Evolutionary conservation across 2,797 vertebrate species (phyloP).

Genomic region (Dallia pectoralis): DNA sequence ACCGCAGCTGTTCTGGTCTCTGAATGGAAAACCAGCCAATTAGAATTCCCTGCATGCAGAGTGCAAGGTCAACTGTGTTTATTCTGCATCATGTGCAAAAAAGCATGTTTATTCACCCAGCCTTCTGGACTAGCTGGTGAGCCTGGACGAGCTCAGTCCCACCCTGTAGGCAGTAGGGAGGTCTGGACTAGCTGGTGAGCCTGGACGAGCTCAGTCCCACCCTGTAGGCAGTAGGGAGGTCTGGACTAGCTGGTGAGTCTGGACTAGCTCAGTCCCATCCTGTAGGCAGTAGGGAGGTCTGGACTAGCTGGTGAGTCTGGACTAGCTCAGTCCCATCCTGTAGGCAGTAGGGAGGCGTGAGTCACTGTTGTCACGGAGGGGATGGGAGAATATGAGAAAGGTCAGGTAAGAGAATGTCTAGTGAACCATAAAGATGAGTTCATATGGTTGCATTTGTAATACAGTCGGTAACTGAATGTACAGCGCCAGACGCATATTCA

Average conservation of each 20-base stretch:
- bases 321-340: not conserved
- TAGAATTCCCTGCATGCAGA: slow-evolving; percentile 15
- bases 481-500: not conserved
- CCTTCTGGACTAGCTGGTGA: not conserved
- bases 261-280: not conserved
- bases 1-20: too few relatives aligned
- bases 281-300: too few relatives aligned
- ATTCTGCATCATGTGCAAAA: slow-evolving; percentile 21
- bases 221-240: slow-evolving; percentile 24
- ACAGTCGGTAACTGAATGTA: not conserved
- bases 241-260: not conserved
- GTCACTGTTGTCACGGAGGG: slow-evolving; percentile 61
- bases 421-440: slow-evolving; percentile 31
- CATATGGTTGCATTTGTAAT: not conserved
- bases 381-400: slow-evolving; percentile 26
- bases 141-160: not conserved
- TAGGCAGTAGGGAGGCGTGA: slow-evolving; percentile 45
- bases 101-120: not conserved
- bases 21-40: slow-evolving; percentile 17
- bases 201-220: not conserved
- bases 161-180: slow-evolving; percentile 22
- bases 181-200: not conserved
- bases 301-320: not conserved
- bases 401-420: slow-evolving; percentile 19
- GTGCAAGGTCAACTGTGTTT: slow-evolving; percentile 35